A percentile compares a stretch with the other conserved stretches of the same genome.
These are phyloP conservation scores for Salvelinus fontinalis DNA, from an alignment of 2,113 vertebrate species.

Conservation along the genomic window DNA sequence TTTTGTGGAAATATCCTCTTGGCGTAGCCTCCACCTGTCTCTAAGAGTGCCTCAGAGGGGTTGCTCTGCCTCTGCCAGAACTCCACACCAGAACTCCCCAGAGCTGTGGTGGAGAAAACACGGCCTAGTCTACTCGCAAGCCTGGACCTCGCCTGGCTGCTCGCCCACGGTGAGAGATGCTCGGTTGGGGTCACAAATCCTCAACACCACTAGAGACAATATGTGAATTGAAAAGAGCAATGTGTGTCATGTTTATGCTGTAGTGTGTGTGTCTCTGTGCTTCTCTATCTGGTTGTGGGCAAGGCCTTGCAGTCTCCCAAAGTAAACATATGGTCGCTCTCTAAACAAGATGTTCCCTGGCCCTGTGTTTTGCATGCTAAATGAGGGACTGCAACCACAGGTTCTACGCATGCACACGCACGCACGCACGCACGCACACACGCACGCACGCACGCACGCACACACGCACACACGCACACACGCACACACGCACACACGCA, in stretches of 20 bases:
- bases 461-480: slow-evolving; percentile 1
- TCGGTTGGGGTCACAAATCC: not conserved
- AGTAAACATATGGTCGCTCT: slow-evolving; percentile 43
- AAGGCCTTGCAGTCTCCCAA: slow-evolving; percentile 23
- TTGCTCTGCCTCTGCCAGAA: not conserved
- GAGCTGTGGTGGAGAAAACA: not conserved
- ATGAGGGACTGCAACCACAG: slow-evolving; percentile 9
- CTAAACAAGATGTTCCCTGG: slow-evolving; percentile 44
- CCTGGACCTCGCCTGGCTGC: slow-evolving; percentile 13
- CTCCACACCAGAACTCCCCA: not conserved
- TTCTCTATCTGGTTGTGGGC: not conserved
- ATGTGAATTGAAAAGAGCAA: not conserved
- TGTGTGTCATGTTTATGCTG: not conserved
- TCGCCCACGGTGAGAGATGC: slow-evolving; percentile 5
- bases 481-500: not conserved
- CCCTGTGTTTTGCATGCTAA: slow-evolving; percentile 31
- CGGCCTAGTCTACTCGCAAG: not conserved
- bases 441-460: not conserved
- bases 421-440: not conserved
- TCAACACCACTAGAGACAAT: not conserved
- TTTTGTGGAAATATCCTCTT: slow-evolving; percentile 1
- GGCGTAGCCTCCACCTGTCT: not conserved
- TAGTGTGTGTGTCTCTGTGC: not conserved
- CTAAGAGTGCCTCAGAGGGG: not conserved
- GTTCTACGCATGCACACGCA: slow-evolving; percentile 19